Evolutionary conservation across 2,888 invertebrate species (phyloP).

Genomic region (Tillus elongatus): DNA sequence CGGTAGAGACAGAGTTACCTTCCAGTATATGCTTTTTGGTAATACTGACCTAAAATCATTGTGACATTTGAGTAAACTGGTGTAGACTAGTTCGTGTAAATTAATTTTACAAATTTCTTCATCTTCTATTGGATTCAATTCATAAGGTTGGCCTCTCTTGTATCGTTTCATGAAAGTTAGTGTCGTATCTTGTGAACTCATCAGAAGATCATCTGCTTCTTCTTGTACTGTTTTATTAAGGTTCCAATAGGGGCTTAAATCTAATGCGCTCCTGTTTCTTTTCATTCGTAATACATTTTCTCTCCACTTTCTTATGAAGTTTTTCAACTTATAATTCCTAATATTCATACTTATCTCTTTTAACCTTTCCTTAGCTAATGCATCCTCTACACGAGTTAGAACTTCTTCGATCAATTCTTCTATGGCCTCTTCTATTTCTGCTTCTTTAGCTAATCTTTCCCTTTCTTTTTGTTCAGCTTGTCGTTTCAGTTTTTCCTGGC

Average conservation of each 20-base stretch:
- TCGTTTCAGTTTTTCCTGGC: slow-evolving; percentile 16
- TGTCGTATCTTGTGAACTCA: slow-evolving; percentile 40
- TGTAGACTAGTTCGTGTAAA: slow-evolving; percentile 27
- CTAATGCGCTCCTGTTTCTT: slow-evolving; percentile 45
- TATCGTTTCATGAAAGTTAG: slow-evolving; percentile 45
- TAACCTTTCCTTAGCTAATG: slow-evolving; percentile 35
- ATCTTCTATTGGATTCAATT: slow-evolving; percentile 22
- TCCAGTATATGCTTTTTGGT: slow-evolving; percentile 48
- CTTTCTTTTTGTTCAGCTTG: slow-evolving; percentile 11
- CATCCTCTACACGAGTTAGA: slow-evolving; percentile 35
- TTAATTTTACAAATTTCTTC: slow-evolving; percentile 26
- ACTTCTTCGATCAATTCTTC: slow-evolving; percentile 31
- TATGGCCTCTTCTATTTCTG: slow-evolving; percentile 30
- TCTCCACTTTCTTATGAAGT: slow-evolving; percentile 45
- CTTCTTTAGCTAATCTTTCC: slow-evolving; percentile 11
- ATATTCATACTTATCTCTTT: slow-evolving; percentile 36
- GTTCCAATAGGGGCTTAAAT: slow-evolving; percentile 49
- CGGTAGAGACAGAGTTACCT: slow-evolving; percentile 52
- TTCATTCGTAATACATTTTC: slow-evolving; percentile 36
- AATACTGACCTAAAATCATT: slow-evolving; percentile 23
- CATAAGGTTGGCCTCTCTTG: slow-evolving; percentile 37
- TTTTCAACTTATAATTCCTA: slow-evolving; percentile 33
- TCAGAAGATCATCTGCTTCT: slow-evolving; percentile 41
- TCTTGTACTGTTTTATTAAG: slow-evolving; percentile 38
- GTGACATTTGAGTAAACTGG: slow-evolving; percentile 26